phyloP scores from a whole-genome alignment of 2,888 invertebrate genomes.

The Germaria angustata region DNA sequence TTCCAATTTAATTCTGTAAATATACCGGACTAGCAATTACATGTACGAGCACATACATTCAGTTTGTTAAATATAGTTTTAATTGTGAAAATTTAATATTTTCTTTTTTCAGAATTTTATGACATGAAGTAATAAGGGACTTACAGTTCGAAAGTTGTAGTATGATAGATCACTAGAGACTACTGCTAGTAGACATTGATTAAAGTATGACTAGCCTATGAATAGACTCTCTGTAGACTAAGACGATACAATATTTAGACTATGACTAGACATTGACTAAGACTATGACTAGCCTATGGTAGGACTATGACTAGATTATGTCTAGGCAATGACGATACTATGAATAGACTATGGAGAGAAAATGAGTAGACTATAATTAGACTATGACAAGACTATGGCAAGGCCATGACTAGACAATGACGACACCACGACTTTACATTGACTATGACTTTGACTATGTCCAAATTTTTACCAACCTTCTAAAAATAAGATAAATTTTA shows the following conservation, averaged over 20 bases:
- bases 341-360: background rate
- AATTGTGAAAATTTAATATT: background rate
- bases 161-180: too few species aligned
- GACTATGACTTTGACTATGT: too few species aligned
- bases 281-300: background rate
- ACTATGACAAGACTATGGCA: background rate
- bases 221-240: too few species aligned
- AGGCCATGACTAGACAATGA: too few species aligned
- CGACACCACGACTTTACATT: too few species aligned
- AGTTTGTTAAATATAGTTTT: background rate
- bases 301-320: background rate
- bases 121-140: background rate
- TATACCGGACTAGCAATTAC: background rate
- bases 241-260: too few species aligned
- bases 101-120: background rate
- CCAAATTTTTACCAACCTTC: too few species aligned
- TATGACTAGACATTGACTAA: background rate
- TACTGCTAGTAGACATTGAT: too few species aligned
- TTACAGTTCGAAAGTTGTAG: too few species aligned
- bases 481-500: too few species aligned
- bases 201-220: too few species aligned
- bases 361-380: background rate
- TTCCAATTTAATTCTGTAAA: background rate
- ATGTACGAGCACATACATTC: background rate
- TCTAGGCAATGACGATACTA: background rate